Percentiles rank a stretch among this genome's conserved stretches.
phyloP scores from a whole-genome alignment of 2,797 vertebrate genomes.

The Helostoma temminkii region DNA sequence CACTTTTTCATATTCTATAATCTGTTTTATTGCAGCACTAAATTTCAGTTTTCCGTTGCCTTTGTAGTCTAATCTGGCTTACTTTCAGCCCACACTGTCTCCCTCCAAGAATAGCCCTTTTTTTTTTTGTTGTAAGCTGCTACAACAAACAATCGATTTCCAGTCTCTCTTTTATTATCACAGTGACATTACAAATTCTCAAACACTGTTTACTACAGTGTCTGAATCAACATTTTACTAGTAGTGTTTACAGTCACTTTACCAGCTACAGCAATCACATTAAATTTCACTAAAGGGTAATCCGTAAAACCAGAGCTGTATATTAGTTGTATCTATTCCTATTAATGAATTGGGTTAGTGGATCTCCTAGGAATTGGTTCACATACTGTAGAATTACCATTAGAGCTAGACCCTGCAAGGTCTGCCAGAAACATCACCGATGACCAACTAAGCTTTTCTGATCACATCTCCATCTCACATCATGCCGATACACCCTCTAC shows the following conservation, averaged over 20 bases:
- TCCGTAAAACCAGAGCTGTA: not conserved
- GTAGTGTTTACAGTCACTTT: constrained; percentile 16
- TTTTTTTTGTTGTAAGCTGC: constrained; percentile 32
- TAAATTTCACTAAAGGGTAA: not conserved
- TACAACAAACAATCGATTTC: constrained; percentile 27
- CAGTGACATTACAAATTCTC: constrained; percentile 28
- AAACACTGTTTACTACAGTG: constrained; percentile 35
- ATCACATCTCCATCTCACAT: too few relatives aligned
- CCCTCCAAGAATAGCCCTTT: constrained; percentile 57
- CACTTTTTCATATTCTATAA: constrained; percentile 53
- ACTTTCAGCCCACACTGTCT: constrained; percentile 54
- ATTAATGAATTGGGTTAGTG: constrained; percentile 4
- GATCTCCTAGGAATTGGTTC: constrained; percentile 2
- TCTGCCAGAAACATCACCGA: too few relatives aligned
- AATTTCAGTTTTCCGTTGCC: constrained; percentile 54
- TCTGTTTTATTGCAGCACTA: constrained; percentile 60
- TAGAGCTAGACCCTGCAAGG: constrained; percentile 1
- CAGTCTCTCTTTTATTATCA: constrained; percentile 28
- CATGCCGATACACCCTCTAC: too few relatives aligned
- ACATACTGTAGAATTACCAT: not conserved
- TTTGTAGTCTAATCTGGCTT: constrained; percentile 70
- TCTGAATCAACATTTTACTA: constrained; percentile 25
- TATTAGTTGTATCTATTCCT: not conserved
- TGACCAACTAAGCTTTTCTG: too few relatives aligned
- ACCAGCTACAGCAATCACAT: constrained; percentile 10